phyloP scores from a whole-genome alignment of 2,113 vertebrate genomes.

The Leptocoma aspasia region DNA sequence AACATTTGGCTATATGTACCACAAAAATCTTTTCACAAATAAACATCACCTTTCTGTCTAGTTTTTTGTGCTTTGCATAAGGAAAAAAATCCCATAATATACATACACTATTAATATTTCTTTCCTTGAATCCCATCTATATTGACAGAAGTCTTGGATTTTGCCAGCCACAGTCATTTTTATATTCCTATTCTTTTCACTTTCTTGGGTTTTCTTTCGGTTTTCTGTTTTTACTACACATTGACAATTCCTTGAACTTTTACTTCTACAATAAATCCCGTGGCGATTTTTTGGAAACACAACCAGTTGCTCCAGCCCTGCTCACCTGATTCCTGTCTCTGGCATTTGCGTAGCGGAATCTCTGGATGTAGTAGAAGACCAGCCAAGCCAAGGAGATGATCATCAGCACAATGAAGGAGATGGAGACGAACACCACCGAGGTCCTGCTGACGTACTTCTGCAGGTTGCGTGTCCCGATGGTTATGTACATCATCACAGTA shows the following conservation, averaged over 20 bases:
- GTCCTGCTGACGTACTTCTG: slow-evolving; percentile 99
- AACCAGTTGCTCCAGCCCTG: not conserved
- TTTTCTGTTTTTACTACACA: not conserved
- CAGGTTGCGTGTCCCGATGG: slow-evolving; percentile 93
- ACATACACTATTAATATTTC: not conserved
- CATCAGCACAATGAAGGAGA: slow-evolving; percentile 99
- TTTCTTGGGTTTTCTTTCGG: not conserved
- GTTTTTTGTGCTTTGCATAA: not conserved
- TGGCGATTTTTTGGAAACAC: not conserved
- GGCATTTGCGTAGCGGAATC: slow-evolving; percentile 95
- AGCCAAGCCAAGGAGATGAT: slow-evolving; percentile 98
- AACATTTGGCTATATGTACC: not conserved
- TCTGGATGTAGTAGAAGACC: slow-evolving; percentile 99
- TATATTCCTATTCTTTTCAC: not conserved
- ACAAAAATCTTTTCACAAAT: not conserved
- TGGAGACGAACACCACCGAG: slow-evolving; percentile 97
- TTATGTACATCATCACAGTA: slow-evolving; percentile 88
- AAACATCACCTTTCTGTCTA: not conserved
- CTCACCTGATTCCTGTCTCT: slow-evolving; percentile 95
- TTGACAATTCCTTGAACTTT: not conserved
- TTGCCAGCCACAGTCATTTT: not conserved
- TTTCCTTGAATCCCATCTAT: not conserved
- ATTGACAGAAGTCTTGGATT: not conserved
- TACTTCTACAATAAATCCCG: not conserved
- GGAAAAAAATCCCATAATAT: rapidly evolving